These are phyloP conservation scores for Lithophane semibrunnea DNA, from an alignment of 2,888 invertebrate species.

Conservation along the genomic window DNA sequence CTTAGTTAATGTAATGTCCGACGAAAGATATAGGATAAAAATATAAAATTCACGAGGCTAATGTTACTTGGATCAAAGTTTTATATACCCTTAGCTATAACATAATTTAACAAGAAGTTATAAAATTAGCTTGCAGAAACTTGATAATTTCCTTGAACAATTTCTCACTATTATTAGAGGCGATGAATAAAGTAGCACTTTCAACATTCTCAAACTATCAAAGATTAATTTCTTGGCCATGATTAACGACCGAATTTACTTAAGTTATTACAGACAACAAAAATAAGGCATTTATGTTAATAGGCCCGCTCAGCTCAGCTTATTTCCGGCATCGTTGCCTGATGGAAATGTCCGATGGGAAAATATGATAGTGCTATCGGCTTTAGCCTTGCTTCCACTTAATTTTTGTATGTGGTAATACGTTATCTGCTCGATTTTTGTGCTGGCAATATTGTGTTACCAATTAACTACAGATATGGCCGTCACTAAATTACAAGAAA, in stretches of 20 bases:
- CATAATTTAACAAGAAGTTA: constrained; percentile 29
- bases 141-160: constrained; percentile 28
- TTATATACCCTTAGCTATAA: background rate
- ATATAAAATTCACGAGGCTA: background rate
- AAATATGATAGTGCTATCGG: constrained; percentile 66
- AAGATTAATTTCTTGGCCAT: constrained; percentile 30
- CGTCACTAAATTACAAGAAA: background rate
- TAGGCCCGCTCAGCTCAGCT: constrained; percentile 28
- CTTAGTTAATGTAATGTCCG: background rate
- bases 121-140: constrained; percentile 30
- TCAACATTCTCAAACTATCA: constrained; percentile 35
- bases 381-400: constrained; percentile 50
- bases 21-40: background rate
- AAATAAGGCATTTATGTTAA: constrained; percentile 45
- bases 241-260: constrained; percentile 37
- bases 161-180: constrained; percentile 5
- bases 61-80: constrained; percentile 1
- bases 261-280: constrained; percentile 13
- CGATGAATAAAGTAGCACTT: constrained; percentile 33
- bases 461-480: constrained; percentile 6
- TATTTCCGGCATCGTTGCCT: constrained; percentile 61
- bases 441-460: constrained; percentile 16
- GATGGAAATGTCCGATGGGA: constrained; percentile 63
- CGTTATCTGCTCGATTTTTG: constrained; percentile 22
- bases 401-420: constrained; percentile 52